Percentiles rank a stretch among this genome's conserved stretches.
phyloP scores from a whole-genome alignment of 1,140 invertebrate genomes.

The Heterodera schachtii region DNA sequence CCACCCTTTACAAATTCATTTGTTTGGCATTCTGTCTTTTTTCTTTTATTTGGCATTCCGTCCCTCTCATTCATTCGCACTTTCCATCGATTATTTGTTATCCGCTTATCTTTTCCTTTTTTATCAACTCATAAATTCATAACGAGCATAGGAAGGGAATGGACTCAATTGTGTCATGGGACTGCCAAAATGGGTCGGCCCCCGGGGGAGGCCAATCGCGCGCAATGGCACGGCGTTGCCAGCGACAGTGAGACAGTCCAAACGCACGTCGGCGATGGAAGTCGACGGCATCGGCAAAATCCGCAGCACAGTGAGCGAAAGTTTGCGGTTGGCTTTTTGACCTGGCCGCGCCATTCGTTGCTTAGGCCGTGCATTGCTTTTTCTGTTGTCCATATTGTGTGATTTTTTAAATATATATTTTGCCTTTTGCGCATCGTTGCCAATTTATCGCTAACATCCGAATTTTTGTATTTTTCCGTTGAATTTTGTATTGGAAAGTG shows the following conservation, averaged over 20 bases:
- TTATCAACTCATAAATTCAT: background rate
- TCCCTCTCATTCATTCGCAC: background rate
- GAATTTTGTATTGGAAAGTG: too few species aligned
- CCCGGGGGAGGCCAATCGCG: background rate
- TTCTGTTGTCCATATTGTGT: background rate
- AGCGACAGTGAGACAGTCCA: background rate
- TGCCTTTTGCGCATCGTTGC: too few species aligned
- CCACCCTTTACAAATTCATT: background rate
- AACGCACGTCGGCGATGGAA: background rate
- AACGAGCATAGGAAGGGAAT: background rate
- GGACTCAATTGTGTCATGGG: background rate
- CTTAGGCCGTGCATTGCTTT: background rate
- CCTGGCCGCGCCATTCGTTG: background rate
- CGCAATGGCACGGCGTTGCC: background rate
- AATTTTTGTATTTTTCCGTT: too few species aligned
- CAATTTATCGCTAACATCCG: too few species aligned
- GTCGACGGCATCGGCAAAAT: background rate
- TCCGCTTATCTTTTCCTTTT: background rate
- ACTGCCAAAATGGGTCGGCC: background rate
- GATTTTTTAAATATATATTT: too few species aligned
- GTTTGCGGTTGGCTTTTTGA: background rate
- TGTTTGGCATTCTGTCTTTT: background rate
- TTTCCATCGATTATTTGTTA: background rate
- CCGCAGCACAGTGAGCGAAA: background rate
- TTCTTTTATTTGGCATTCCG: conserved; percentile 7